These are phyloP conservation scores for Drosophila grimshawi DNA, from an alignment of 1,140 invertebrate genomes.

Conservation along the genomic window DNA sequence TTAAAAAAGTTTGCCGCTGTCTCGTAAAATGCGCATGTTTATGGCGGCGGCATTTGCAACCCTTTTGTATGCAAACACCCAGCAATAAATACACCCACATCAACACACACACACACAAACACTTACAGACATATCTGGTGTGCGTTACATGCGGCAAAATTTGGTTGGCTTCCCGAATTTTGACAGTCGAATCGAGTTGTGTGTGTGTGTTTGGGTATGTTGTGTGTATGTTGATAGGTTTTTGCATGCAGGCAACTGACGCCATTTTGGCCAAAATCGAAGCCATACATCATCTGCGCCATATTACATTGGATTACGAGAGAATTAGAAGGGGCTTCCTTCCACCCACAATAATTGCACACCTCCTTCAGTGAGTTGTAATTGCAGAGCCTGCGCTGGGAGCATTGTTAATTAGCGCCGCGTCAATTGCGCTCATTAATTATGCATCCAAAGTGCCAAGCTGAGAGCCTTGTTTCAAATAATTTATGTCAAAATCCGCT, in stretches of 20 bases:
- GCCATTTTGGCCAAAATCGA: slow-evolving; percentile 32
- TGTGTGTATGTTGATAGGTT: slow-evolving; percentile 20
- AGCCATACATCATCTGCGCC: slow-evolving; percentile 39
- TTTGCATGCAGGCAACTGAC: slow-evolving; percentile 37
- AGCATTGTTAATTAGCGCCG: slow-evolving; percentile 45
- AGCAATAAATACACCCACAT: neutral
- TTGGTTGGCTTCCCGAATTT: slow-evolving; percentile 62
- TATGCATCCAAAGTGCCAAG: slow-evolving; percentile 39
- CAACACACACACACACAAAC: neutral
- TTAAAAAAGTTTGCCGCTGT: slow-evolving; percentile 68
- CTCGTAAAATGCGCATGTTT: slow-evolving; percentile 70
- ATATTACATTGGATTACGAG: slow-evolving; percentile 22
- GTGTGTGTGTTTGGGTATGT: slow-evolving; percentile 1
- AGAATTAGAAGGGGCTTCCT: neutral
- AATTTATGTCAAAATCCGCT: slow-evolving; percentile 33
- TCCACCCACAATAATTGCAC: too few species aligned
- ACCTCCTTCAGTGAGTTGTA: slow-evolving; percentile 15
- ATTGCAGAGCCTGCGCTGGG: slow-evolving; percentile 9
- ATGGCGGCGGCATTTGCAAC: slow-evolving; percentile 49
- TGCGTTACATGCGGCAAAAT: slow-evolving; percentile 62
- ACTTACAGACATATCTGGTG: neutral
- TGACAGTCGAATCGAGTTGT: slow-evolving; percentile 32
- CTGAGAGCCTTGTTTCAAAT: slow-evolving; percentile 16
- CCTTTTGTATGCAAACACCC: slow-evolving; percentile 38
- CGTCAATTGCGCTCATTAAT: slow-evolving; percentile 38